These are phyloP conservation scores for Ctena decussata DNA, from an alignment of 2,888 invertebrate species.

Conservation along the genomic window DNA sequence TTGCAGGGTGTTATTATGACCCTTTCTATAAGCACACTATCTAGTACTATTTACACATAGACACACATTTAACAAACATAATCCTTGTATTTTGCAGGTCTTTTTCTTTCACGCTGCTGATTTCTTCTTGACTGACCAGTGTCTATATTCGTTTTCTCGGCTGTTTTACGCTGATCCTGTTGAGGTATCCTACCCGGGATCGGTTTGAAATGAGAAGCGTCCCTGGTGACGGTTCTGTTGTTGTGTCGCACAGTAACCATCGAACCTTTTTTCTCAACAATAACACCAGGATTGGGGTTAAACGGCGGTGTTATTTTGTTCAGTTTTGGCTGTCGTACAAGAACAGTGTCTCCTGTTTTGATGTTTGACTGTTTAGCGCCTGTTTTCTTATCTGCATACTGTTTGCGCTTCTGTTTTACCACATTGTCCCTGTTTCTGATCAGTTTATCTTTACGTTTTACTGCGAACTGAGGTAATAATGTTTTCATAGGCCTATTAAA, in stretches of 20 bases:
- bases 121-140: no score
- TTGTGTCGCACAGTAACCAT: conserved; percentile 36
- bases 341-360: conserved; percentile 20
- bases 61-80: no score
- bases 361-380: neutral
- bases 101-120: no score
- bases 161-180: no score
- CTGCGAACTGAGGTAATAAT: neutral
- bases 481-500: neutral
- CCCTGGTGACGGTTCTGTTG: conserved; percentile 28
- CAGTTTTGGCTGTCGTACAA: conserved; percentile 14
- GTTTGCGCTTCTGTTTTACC: neutral
- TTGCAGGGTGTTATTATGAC: no score
- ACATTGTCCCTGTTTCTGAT: neutral
- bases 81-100: no score
- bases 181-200: no score
- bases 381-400: conserved; percentile 25
- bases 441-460: neutral
- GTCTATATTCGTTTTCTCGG: no score
- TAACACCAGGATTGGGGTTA: conserved; percentile 30
- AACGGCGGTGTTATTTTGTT: conserved; percentile 39
- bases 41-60: no score
- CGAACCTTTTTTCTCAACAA: conserved; percentile 22
- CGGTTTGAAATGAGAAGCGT: conserved; percentile 48
- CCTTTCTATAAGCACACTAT: no score